Conservation (phyloP, 2,888 invertebrate species). For the Dicranocentrus wangi region DNA sequence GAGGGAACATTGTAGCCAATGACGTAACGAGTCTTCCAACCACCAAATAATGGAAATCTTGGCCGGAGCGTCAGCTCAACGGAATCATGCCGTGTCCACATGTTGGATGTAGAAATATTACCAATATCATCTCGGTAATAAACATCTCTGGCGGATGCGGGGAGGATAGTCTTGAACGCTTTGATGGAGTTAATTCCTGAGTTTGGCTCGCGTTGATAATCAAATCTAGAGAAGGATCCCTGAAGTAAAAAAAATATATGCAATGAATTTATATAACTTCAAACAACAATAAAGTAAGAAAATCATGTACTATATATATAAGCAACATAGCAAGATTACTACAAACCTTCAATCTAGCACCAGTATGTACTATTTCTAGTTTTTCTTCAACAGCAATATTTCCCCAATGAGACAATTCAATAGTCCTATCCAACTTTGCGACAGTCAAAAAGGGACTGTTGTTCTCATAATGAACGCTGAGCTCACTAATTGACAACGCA, state of each 20-base stretch:
- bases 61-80: constrained; percentile 97
- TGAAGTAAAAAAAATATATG: too few species aligned
- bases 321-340: background rate
- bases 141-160: constrained; percentile 92
- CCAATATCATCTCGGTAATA: constrained; percentile 99
- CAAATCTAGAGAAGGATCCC: constrained; percentile 96
- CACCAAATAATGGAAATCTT: constrained; percentile 97
- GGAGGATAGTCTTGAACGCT: constrained; percentile 85
- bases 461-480: constrained; percentile 88
- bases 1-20: constrained; percentile 98
- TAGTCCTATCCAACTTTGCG: constrained; percentile 86
- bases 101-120: constrained; percentile 97
- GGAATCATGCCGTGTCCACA: constrained; percentile 89
- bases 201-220: constrained; percentile 94
- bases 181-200: constrained; percentile 92
- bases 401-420: constrained; percentile 99
- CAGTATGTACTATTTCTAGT: constrained; percentile 92
- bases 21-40: constrained; percentile 98
- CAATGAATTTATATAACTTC: too few species aligned
- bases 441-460: constrained; percentile 97
- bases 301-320: background rate
- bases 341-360: constrained; percentile 87
- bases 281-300: constrained; percentile 5
- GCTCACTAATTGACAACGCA: constrained; percentile 76
- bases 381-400: constrained; percentile 98